phyloP scores from a whole-genome alignment of 2,888 invertebrate genomes.

The Marronus borbonicus region DNA sequence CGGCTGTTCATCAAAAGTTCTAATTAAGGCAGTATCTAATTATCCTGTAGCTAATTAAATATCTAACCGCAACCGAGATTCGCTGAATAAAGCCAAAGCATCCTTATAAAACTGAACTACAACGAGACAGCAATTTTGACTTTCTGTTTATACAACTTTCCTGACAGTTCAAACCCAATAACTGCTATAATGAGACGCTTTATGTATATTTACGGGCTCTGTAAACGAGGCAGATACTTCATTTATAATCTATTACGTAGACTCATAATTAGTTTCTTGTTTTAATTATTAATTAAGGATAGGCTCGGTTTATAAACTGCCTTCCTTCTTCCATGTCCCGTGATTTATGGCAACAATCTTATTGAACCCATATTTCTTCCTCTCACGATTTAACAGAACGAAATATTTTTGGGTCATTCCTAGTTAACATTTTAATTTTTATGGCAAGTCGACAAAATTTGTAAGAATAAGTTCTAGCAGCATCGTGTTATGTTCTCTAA shows the following conservation, averaged over 20 bases:
- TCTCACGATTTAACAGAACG: no score
- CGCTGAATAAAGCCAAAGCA: conserved; percentile 65
- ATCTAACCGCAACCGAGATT: conserved; percentile 66
- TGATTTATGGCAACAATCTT: conserved; percentile 58
- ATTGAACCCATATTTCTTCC: not conserved
- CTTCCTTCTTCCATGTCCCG: conserved; percentile 58
- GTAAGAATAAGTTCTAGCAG: no score
- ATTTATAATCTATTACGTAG: conserved; percentile 68
- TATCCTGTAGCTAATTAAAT: conserved; percentile 70
- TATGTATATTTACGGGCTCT: conserved; percentile 65
- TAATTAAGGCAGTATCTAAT: conserved; percentile 70
- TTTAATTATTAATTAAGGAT: conserved; percentile 69
- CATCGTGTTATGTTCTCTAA: no score
- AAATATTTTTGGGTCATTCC: no score
- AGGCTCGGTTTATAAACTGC: conserved; percentile 60
- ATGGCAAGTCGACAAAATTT: no score
- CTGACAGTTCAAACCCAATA: conserved; percentile 68
- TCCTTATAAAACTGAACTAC: conserved; percentile 68
- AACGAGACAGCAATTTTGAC: conserved; percentile 66
- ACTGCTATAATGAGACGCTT: conserved; percentile 67
- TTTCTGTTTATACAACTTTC: conserved; percentile 68
- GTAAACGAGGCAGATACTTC: conserved; percentile 66
- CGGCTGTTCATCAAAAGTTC: conserved; percentile 65
- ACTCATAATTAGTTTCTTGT: conserved; percentile 69
- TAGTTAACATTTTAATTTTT: no score